Evolutionary conservation across 1,140 invertebrate species (phyloP), one percentile per base, ranked within the genome.

Genomic region (Bombus breviceps): DNA sequence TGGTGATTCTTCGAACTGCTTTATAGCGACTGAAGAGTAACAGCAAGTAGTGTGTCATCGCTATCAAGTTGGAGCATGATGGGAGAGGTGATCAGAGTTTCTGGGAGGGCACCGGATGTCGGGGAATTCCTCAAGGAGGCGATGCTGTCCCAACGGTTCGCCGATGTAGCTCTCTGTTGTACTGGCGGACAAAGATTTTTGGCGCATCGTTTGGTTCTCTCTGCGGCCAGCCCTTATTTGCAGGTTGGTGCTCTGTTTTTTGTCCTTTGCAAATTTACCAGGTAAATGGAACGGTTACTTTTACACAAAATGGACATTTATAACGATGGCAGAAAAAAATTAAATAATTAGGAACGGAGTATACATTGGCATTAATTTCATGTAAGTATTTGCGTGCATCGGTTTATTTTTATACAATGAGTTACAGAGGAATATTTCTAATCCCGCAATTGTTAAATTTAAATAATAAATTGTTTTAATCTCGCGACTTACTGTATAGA

Each of bases 151-250:
- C 93, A 93, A 80, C 92, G 88, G 66, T 94, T 94, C 86, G 93
- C 93, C n/a, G 94, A 94, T 68, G 93, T 94, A 37, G 91, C 90
- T 8, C 89, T 94, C 34, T 94, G 93, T 77, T 94, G 94, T 76
- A 92, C 92, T 2, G 93, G 92, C 18, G 93, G 92, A 3, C 92
- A 93, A n/a, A 92, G 88, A 73, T 94, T 95, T 82, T 75, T 93
- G 22, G 96, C 94, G 5, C 94, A 95, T 87, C 91, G 94, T 0
- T 72, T 95, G 32, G 94, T 95, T 9, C 87, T 95, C 1, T 94
- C 94, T 1, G 94, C 94, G 0, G 93, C 93, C 22, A 95, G 94
- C 84, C 92, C 93, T 69, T 95, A 95, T 81, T 80, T 94, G 28
- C 93, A 94, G 88, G 94, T 94, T 37, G 78, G 88, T 91, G 66